These are phyloP conservation scores for Limnephilus auricula DNA, from an alignment of 2,888 invertebrate genomes.

Conservation along the genomic window DNA sequence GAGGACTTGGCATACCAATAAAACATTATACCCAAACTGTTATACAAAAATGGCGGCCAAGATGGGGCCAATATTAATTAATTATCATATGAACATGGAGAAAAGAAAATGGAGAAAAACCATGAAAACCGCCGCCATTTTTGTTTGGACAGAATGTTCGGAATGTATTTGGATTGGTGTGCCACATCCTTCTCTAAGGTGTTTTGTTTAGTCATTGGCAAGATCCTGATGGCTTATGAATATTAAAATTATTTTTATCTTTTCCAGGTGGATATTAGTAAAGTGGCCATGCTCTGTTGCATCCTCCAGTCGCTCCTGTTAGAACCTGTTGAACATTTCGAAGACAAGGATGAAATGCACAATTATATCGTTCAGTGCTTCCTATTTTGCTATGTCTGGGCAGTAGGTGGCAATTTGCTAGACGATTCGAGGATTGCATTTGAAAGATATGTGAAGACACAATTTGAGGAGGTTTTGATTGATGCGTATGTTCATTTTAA, in stretches of 20 bases:
- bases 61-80: too few relatives aligned
- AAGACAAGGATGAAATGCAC: slow-evolving; percentile 81
- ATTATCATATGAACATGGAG: too few relatives aligned
- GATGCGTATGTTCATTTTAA: slow-evolving; percentile 74
- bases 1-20: too few relatives aligned
- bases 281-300: slow-evolving; percentile 86
- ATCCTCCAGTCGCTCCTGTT: slow-evolving; percentile 84
- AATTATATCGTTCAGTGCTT: slow-evolving; percentile 86
- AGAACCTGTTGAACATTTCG: slow-evolving; percentile 79
- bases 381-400: slow-evolving; percentile 90
- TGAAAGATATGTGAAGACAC: slow-evolving; percentile 83
- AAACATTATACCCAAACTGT: too few relatives aligned
- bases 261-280: slow-evolving; percentile 86
- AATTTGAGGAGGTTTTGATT: slow-evolving; percentile 84
- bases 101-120: too few relatives aligned
- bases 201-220: too few relatives aligned
- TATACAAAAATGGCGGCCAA: too few relatives aligned
- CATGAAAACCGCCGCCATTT: too few relatives aligned
- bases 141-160: too few relatives aligned
- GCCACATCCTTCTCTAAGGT: too few relatives aligned
- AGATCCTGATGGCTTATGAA: neutral
- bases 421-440: slow-evolving; percentile 84
- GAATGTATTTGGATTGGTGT: too few relatives aligned
- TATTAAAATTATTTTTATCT: neutral
- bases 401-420: slow-evolving; percentile 89